A percentile compares a stretch with the other conserved stretches of the same genome.
phyloP scores from a whole-genome alignment of 2,113 vertebrate genomes.

The Gasterosteus nipponicus region DNA sequence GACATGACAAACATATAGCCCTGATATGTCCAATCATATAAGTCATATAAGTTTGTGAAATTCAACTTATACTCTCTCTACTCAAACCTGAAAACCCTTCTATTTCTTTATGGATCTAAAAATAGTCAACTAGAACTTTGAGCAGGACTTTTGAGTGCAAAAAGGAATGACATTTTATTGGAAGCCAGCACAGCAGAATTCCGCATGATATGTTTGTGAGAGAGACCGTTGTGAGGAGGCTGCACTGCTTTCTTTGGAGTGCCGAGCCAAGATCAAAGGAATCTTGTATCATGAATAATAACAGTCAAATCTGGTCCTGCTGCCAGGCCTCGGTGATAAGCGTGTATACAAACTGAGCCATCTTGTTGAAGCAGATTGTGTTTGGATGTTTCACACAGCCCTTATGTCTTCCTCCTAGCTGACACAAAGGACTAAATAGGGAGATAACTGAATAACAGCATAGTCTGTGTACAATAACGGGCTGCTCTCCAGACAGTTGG shows the following conservation, averaged over 20 bases:
- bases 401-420: constrained; percentile 60
- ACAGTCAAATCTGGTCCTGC: constrained; percentile 58
- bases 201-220: not conserved
- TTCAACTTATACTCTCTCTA: not conserved
- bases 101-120: not conserved
- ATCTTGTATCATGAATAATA: constrained; percentile 73
- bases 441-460: constrained; percentile 41
- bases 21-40: too few species aligned
- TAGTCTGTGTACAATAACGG: constrained; percentile 23
- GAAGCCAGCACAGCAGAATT: not conserved
- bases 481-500: constrained; percentile 23
- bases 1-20: too few species aligned
- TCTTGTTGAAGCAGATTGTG: constrained; percentile 69
- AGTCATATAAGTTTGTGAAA: not conserved
- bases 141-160: not conserved
- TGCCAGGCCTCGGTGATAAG: constrained; percentile 60
- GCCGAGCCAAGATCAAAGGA: constrained; percentile 71
- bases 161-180: not conserved
- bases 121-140: not conserved
- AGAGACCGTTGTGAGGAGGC: constrained; percentile 19
- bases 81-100: not conserved
- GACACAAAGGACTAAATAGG: constrained; percentile 52
- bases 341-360: constrained; percentile 58
- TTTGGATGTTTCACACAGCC: constrained; percentile 63
- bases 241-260: constrained; percentile 31